Conservation (phyloP, 1,140 invertebrate genomes). For the Heterodera carotae region DNA sequence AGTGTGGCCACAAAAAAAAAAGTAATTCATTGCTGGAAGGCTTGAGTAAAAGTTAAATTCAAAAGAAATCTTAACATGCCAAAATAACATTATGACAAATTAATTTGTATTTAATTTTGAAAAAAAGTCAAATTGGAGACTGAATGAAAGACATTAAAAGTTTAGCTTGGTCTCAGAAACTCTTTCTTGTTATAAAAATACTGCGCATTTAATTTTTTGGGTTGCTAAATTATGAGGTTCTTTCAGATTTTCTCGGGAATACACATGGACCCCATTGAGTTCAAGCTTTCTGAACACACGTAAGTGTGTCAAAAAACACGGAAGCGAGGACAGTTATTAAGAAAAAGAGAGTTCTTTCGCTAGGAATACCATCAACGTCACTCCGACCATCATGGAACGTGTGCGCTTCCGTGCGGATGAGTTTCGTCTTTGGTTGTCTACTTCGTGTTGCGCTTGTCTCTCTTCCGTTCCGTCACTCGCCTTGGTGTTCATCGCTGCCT, state of each 20-base stretch:
- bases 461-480: slow-evolving; percentile 47
- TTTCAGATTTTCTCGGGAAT: neutral
- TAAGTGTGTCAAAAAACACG: neutral
- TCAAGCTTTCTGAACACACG: slow-evolving; percentile 21
- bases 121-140: too few relatives aligned
- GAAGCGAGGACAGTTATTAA: neutral
- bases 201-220: too few relatives aligned
- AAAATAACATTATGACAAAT: too few relatives aligned
- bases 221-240: too few relatives aligned
- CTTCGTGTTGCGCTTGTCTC: slow-evolving; percentile 45
- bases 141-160: too few relatives aligned
- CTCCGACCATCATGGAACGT: slow-evolving; percentile 13
- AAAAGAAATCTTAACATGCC: too few relatives aligned
- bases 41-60: too few relatives aligned
- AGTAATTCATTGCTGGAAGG: too few relatives aligned
- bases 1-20: too few relatives aligned
- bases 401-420: slow-evolving; percentile 34
- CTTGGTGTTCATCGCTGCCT: slow-evolving; percentile 40
- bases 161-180: too few relatives aligned
- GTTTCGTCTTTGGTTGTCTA: slow-evolving; percentile 36
- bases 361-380: slow-evolving; percentile 2
- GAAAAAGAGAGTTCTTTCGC: neutral
- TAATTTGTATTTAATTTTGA: too few relatives aligned
- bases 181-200: too few relatives aligned
- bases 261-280: slow-evolving; percentile 21